Percentiles rank a stretch among this genome's conserved stretches.
Evolutionary conservation across 1,140 invertebrate genomes (phyloP).

Genomic region (Drosophila tropicalis): DNA sequence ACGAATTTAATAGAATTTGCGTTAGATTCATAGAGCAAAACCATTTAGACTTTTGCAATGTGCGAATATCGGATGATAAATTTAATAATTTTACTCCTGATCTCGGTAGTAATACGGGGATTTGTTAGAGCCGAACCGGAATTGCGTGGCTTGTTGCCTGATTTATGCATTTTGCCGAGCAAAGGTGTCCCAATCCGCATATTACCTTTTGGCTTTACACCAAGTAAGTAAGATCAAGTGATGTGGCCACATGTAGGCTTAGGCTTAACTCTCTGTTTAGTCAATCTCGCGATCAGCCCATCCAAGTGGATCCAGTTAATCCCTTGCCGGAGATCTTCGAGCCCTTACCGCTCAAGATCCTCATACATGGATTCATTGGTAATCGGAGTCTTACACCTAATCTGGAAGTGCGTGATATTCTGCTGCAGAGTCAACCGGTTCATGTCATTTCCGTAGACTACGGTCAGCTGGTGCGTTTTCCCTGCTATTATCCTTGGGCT

Average conservation of each 20-base stretch:
- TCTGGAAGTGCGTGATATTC: slow-evolving; percentile 65
- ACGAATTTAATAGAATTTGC: slow-evolving; percentile 58
- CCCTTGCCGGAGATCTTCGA: slow-evolving; percentile 66
- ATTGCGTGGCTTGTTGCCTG: slow-evolving; percentile 37
- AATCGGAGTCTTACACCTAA: slow-evolving; percentile 65
- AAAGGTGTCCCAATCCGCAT: slow-evolving; percentile 62
- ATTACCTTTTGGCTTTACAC: slow-evolving; percentile 74
- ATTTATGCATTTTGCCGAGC: slow-evolving; percentile 49
- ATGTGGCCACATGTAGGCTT: too few relatives aligned
- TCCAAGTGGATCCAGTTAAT: slow-evolving; percentile 52
- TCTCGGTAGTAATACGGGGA: not conserved
- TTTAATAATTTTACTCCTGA: slow-evolving; percentile 2
- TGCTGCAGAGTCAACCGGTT: slow-evolving; percentile 74
- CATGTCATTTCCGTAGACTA: slow-evolving; percentile 85
- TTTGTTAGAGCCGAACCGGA: slow-evolving; percentile 13
- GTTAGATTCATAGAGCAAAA: slow-evolving; percentile 42
- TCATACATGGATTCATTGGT: slow-evolving; percentile 79
- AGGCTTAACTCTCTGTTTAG: slow-evolving; percentile 23
- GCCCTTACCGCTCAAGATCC: slow-evolving; percentile 72
- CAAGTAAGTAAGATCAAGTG: slow-evolving; percentile 62
- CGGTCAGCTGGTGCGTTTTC: slow-evolving; percentile 82
- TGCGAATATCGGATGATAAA: slow-evolving; percentile 36
- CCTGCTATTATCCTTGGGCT: slow-evolving; percentile 84
- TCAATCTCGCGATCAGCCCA: slow-evolving; percentile 40
- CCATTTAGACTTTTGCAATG: slow-evolving; percentile 44